A percentile compares a stretch with the other conserved stretches of the same genome.
Conservation (phyloP, 2,113 vertebrate genomes). For the Chelonoidis abingdonii region DNA sequence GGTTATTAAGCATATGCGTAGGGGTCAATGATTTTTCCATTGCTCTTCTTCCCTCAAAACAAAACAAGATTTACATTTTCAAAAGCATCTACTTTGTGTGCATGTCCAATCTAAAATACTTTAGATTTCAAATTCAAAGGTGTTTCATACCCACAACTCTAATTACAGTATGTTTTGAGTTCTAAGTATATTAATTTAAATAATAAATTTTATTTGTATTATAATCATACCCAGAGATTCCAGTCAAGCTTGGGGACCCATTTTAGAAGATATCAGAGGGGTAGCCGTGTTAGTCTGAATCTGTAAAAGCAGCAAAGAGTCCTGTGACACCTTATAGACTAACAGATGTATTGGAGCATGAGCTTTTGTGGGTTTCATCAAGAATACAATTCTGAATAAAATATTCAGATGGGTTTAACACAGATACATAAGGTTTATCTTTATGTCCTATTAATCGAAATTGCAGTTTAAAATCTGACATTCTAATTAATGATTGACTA, state of each 20-base stretch:
- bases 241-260: background rate
- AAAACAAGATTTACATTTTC: background rate
- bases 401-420: background rate
- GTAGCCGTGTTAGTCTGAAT: too few relatives aligned
- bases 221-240: background rate
- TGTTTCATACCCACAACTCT: background rate
- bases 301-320: too few relatives aligned
- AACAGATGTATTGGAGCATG: too few relatives aligned
- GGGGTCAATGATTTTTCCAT: background rate
- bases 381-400: background rate
- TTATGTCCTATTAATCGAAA: background rate
- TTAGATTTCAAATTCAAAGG: background rate
- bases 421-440: background rate
- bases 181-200: constrained; percentile 1
- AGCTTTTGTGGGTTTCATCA: background rate
- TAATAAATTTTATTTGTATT: background rate
- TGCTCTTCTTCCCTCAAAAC: background rate
- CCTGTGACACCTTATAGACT: too few relatives aligned
- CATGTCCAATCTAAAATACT: background rate
- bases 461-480: background rate
- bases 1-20: background rate
- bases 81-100: background rate
- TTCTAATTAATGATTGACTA: background rate
- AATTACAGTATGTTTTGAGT: background rate
- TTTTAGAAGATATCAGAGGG: background rate